Base-by-base conservation (phyloP, 2,113 vertebrate species). In the Ancistrus triradiatus region DNA sequence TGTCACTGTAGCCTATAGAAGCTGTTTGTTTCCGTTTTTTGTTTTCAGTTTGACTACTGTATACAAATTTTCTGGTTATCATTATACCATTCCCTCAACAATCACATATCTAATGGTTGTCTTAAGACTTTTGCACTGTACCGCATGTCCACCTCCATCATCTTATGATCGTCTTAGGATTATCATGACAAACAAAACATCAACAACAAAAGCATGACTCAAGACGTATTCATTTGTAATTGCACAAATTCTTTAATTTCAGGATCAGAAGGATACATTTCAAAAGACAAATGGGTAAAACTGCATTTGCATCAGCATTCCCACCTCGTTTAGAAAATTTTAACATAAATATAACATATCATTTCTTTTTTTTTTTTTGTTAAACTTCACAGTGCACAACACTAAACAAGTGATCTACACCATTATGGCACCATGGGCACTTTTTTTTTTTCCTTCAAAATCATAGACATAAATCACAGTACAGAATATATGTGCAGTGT, bases 161-260 rank as follows among this genome's bases (percentile, higher is more conserved):
- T 43, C n/a, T 43, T 43, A n/a, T n/a, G n/a, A n/a, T n/a, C n/a
- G n/a, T n/a, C n/a, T n/a, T n/a, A n/a, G n/a, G n/a, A n/a, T n/a
- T n/a, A n/a, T n/a, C n/a, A n/a, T n/a, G n/a, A 8, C 8, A 19
- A 42, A n/a, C 38, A 42, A 42, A 15, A 42, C 38, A 42, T n/a
- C 5, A 42, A 5, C 13, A 11, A 11, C n/a, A 13, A 42, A 42
- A 6, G 5, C 38, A n/a, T 7, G 10, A 13, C 11, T 15, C 6
- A 18, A 1, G 1, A 70, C 44, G 18, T 62, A 33, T 22, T 4
- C 2, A 1, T 22, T 58, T 66, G 80, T 80, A 80, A 79, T 78
- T 78, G 79, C 77, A 83, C 81, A 61, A 78, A 63, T 75, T 63
- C 56, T 87, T 86, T 85, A 84, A 85, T 84, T 80, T 38, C 73